These are phyloP conservation scores for Metridium senile DNA, from an alignment of 92 coral and sea anemone species.

Conservation along the genomic window DNA sequence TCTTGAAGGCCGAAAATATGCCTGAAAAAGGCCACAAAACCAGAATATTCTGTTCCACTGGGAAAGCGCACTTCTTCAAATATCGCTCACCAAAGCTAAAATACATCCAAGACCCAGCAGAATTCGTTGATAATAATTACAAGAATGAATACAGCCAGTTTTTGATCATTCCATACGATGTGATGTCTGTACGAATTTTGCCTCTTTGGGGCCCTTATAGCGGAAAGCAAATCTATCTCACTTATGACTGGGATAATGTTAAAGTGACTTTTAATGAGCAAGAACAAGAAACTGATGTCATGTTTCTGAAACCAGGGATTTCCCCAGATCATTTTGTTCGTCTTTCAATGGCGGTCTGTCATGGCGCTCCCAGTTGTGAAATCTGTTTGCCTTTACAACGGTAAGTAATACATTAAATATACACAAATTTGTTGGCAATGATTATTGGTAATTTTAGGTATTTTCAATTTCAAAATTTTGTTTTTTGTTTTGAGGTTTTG, in stretches of 20 bases:
- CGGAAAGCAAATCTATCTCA: slow-evolving; percentile 36
- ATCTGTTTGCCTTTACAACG: slow-evolving; percentile 11
- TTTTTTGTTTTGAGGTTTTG: too few species aligned
- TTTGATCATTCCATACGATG: slow-evolving; percentile 49
- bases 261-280: slow-evolving; percentile 29
- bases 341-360: slow-evolving; percentile 27
- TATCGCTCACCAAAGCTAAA: slow-evolving; percentile 45
- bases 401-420: not conserved
- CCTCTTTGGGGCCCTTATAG: slow-evolving; percentile 62
- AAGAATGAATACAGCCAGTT: slow-evolving; percentile 61
- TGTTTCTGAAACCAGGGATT: slow-evolving; percentile 63
- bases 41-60: slow-evolving; percentile 45
- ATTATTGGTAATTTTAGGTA: too few species aligned
- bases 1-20: too few species aligned
- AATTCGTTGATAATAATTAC: slow-evolving; percentile 52
- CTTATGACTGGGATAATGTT: slow-evolving; percentile 61
- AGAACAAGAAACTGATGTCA: slow-evolving; percentile 48
- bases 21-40: slow-evolving; percentile 30
- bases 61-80: slow-evolving; percentile 39
- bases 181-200: slow-evolving; percentile 10
- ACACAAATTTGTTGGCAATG: not conserved
- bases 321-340: slow-evolving; percentile 56
- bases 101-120: slow-evolving; percentile 69
- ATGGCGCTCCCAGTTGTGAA: not conserved
- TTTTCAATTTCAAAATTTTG: not conserved